These are phyloP conservation scores for Botrylloides violaceus DNA, from an alignment of 23 tunicate genomes.

Conservation along the genomic window DNA sequence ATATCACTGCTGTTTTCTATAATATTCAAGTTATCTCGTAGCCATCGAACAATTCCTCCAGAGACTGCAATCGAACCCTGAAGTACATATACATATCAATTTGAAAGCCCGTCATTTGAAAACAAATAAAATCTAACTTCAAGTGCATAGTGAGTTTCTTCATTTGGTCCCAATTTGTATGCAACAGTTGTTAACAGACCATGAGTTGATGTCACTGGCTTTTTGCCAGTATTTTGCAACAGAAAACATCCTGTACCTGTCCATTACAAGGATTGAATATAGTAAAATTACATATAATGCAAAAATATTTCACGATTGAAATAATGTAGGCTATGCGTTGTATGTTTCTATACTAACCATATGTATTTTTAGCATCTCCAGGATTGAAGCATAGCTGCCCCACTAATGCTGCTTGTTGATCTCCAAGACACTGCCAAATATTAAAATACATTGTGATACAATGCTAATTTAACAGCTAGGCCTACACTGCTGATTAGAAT, in stretches of 20 bases:
- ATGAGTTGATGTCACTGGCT: slow-evolving; percentile 55
- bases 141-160: slow-evolving; percentile 80
- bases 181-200: slow-evolving; percentile 88
- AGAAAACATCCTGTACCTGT: slow-evolving; percentile 95
- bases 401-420: slow-evolving; percentile 97
- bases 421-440: slow-evolving; percentile 90
- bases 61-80: slow-evolving; percentile 95
- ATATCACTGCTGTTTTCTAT: slow-evolving; percentile 70
- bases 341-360: slow-evolving; percentile 36
- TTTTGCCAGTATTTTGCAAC: slow-evolving; percentile 81
- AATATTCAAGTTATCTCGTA: slow-evolving; percentile 82
- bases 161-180: slow-evolving; percentile 85
- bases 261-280: neutral
- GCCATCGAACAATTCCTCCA: slow-evolving; percentile 83
- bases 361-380: slow-evolving; percentile 90
- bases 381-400: slow-evolving; percentile 74
- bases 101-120: neutral
- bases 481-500: too few relatives aligned
- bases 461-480: neutral
- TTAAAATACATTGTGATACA: neutral
- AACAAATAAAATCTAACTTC: slow-evolving; percentile 29
- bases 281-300: neutral
- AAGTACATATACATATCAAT: neutral
- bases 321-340: neutral
- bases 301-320: neutral